phyloP scores from a whole-genome alignment of 2,797 vertebrate genomes.

The Lacerta bilineata region DNA sequence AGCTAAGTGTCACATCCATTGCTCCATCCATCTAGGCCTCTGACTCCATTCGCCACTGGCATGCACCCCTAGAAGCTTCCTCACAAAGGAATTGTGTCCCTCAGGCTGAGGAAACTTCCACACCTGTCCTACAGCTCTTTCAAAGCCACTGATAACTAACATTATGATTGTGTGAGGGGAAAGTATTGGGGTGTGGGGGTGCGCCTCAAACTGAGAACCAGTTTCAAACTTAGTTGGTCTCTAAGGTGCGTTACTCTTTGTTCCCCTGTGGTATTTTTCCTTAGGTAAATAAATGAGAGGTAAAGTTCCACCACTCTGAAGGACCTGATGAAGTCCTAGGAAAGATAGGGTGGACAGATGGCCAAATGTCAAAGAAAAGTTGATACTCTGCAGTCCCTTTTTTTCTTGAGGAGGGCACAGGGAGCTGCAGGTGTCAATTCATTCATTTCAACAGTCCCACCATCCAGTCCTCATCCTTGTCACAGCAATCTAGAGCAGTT shows the following conservation, averaged over 20 bases:
- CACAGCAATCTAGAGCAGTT: background rate
- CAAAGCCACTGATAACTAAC: background rate
- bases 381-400: background rate
- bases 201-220: too few species aligned
- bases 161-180: background rate
- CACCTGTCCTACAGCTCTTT: too few species aligned
- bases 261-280: background rate
- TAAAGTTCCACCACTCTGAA: background rate
- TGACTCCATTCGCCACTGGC: too few species aligned
- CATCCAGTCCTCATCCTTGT: background rate
- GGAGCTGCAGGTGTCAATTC: background rate
- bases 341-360: background rate
- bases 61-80: too few species aligned
- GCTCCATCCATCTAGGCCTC: too few species aligned
- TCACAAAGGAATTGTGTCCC: too few species aligned
- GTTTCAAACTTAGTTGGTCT: too few species aligned
- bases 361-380: background rate
- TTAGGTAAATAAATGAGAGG: background rate
- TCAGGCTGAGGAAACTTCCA: too few species aligned
- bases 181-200: too few species aligned
- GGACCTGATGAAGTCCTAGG: background rate
- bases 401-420: background rate
- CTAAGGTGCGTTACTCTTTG: too few species aligned
- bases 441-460: background rate
- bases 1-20: too few species aligned